A percentile compares a stretch with the other conserved stretches of the same genome.
Evolutionary conservation across 2,888 invertebrate genomes (phyloP).

Genomic region (Drosophila mimetica): DNA sequence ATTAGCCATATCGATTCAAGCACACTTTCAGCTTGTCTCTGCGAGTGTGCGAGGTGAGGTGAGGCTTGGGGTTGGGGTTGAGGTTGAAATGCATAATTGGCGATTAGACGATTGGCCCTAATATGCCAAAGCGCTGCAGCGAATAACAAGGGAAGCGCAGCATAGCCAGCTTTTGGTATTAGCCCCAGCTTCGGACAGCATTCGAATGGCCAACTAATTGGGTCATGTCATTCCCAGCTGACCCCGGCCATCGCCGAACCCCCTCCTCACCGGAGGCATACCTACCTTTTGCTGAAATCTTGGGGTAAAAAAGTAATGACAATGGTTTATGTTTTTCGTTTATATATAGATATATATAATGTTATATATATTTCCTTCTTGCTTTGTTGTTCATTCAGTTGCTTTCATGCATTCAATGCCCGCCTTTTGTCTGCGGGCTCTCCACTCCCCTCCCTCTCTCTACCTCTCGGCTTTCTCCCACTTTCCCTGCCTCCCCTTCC

Average conservation of each 20-base stretch:
- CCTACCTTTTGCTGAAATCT: conserved; percentile 22
- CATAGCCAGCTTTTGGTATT: conserved; percentile 35
- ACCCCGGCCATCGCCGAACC: not conserved
- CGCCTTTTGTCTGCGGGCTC: conserved; percentile 58
- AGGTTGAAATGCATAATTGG: conserved; percentile 73
- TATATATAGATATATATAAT: conserved; percentile 52
- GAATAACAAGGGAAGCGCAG: conserved; percentile 61
- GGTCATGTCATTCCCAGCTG: conserved; percentile 57
- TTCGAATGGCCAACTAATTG: conserved; percentile 54
- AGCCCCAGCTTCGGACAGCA: conserved; percentile 41
- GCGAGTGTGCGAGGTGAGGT: conserved; percentile 11
- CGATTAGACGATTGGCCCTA: conserved; percentile 79
- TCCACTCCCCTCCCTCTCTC: not conserved
- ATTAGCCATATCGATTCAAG: conserved; percentile 62
- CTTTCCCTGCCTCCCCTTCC: not conserved
- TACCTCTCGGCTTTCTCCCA: not conserved
- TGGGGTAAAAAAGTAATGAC: conserved; percentile 58
- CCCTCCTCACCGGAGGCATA: conserved; percentile 6
- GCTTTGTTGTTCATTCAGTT: conserved; percentile 67
- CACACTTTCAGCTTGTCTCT: conserved; percentile 22
- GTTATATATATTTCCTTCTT: conserved; percentile 68
- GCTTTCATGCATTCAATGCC: conserved; percentile 71
- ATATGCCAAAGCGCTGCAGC: conserved; percentile 64
- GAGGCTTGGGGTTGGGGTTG: conserved; percentile 6
- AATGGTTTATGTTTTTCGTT: conserved; percentile 52